Percentiles rank a stretch among this genome's conserved stretches.
Evolutionary conservation across 2,113 vertebrate genomes (phyloP).

Genomic region (Plectropomus leopardus): DNA sequence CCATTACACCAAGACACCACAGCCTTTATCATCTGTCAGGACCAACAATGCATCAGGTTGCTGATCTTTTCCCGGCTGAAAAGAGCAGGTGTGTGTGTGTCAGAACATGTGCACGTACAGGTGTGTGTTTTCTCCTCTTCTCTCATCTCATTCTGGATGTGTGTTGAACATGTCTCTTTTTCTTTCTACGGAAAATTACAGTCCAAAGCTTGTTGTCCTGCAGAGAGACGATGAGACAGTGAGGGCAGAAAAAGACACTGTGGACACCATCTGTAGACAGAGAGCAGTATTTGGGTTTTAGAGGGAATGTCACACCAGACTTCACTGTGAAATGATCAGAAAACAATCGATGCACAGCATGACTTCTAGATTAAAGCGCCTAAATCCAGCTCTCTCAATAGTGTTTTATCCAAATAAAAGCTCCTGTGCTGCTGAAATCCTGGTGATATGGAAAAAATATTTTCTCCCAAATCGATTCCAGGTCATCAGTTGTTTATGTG

Average conservation of each 20-base stretch:
- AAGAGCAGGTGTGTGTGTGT: constrained; percentile 6
- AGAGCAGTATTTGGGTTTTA: background rate
- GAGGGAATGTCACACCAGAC: background rate
- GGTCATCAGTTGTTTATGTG: background rate
- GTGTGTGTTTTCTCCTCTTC: background rate
- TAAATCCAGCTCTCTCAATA: background rate
- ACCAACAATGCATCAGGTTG: constrained; percentile 26
- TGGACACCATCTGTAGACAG: background rate
- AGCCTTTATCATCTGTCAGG: constrained; percentile 19
- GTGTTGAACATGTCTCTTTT: too few species aligned
- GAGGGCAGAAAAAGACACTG: background rate
- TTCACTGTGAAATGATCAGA: background rate
- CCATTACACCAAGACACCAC: background rate
- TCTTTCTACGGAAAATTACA: background rate
- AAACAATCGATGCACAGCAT: background rate
- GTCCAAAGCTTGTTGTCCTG: background rate
- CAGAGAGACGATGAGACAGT: background rate
- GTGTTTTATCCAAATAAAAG: background rate
- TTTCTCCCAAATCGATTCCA: background rate
- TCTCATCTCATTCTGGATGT: background rate
- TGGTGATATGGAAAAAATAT: background rate
- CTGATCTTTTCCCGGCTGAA: constrained; percentile 9
- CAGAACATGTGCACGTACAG: background rate
- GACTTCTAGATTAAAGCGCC: too few species aligned
- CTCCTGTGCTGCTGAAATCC: background rate